These are phyloP conservation scores for Urosaurus nigricauda DNA, from an alignment of 2,797 vertebrate species.

Conservation along the genomic window DNA sequence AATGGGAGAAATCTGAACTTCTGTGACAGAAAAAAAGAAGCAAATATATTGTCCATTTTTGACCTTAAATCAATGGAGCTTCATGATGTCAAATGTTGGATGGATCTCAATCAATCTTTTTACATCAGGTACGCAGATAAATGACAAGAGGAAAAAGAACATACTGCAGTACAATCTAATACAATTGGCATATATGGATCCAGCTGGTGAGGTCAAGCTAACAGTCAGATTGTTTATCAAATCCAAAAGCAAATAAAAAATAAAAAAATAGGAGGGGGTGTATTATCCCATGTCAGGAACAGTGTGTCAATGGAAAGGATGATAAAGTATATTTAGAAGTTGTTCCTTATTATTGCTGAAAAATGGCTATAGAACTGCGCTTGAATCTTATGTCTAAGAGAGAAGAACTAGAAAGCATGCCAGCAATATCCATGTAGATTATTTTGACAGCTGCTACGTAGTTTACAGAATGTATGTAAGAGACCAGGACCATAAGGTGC, in stretches of 20 bases:
- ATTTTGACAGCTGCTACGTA: background rate
- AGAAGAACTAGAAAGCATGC: background rate
- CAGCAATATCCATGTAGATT: background rate
- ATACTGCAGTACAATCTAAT: background rate
- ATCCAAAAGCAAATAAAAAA: background rate
- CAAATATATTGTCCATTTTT: background rate
- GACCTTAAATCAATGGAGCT: background rate
- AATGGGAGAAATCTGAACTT: no score
- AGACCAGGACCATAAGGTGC: no score
- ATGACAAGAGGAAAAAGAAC: background rate
- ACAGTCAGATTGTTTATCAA: background rate
- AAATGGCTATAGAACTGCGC: no score
- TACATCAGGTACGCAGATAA: background rate
- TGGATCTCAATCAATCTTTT: background rate
- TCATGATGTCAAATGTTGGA: background rate
- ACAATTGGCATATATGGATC: background rate
- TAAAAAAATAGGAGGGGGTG: background rate
- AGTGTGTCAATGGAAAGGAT: no score
- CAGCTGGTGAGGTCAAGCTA: background rate
- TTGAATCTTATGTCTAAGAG: background rate
- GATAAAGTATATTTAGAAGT: background rate
- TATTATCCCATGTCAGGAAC: background rate
- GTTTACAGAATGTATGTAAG: background rate
- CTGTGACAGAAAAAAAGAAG: background rate
- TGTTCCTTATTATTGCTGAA: no score